A percentile compares a stretch with the other conserved stretches of the same genome.
Conservation (phyloP, 2,113 vertebrate genomes). For the Osmerus eperlanus region DNA sequence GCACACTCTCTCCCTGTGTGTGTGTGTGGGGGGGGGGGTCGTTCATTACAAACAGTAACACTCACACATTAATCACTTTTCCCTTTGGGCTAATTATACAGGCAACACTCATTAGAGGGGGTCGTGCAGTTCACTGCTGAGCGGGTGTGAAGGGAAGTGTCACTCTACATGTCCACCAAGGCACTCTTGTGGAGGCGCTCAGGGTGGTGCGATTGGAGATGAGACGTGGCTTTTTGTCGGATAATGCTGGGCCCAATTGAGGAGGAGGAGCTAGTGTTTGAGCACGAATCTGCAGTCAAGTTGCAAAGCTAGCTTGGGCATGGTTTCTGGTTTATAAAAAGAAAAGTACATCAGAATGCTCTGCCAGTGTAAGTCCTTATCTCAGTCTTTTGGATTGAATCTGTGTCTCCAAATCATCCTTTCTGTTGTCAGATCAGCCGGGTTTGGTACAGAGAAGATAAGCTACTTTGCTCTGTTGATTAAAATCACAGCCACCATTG, state of each 20-base stretch:
- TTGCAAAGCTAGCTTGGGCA: neutral
- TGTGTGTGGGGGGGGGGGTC: conserved; percentile 27
- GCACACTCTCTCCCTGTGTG: conserved; percentile 9
- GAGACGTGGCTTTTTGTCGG: neutral
- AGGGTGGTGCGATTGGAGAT: conserved; percentile 3
- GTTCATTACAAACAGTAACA: conserved; percentile 27
- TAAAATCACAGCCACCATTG: neutral
- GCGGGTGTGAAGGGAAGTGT: conserved; percentile 23
- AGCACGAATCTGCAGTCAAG: neutral
- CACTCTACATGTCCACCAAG: neutral
- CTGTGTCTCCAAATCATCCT: too few relatives aligned
- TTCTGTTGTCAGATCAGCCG: too few relatives aligned
- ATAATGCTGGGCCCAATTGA: neutral
- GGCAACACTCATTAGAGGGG: conserved; percentile 31
- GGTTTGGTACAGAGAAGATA: too few relatives aligned
- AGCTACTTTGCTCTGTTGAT: too few relatives aligned
- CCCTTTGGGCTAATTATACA: conserved; percentile 48
- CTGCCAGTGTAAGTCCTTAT: too few relatives aligned
- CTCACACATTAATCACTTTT: conserved; percentile 46
- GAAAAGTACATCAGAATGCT: too few relatives aligned
- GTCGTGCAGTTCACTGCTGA: conserved; percentile 7
- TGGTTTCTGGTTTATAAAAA: too few relatives aligned
- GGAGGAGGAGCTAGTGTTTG: neutral
- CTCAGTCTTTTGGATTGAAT: too few relatives aligned
- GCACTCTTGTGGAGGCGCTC: conserved; percentile 12